A percentile compares a stretch with the other conserved stretches of the same genome.
Evolutionary conservation across 53 echinoderm and acorn worm genomes (phyloP).

Genomic region (Hippasteria phrygiana): DNA sequence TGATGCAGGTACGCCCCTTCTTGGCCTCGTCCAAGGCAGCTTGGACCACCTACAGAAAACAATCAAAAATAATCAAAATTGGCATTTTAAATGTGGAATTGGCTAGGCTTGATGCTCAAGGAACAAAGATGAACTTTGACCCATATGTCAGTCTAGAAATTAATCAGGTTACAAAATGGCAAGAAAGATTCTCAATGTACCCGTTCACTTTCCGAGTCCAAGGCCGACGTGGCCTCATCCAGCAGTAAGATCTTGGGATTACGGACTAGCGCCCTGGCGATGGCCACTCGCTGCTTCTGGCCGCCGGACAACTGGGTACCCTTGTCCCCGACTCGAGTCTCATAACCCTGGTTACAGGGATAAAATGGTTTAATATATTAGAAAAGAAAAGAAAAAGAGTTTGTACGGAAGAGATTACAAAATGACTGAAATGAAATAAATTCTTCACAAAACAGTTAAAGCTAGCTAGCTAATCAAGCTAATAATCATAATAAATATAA

Average conservation of each 20-base stretch:
- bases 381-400: background rate
- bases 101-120: no score
- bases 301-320: conserved; percentile 75
- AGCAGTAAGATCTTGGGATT: conserved; percentile 75
- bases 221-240: conserved; percentile 76
- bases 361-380: background rate
- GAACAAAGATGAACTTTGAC: background rate
- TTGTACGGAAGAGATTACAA: background rate
- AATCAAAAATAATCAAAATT: background rate
- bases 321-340: conserved; percentile 69
- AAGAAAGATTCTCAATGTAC: background rate
- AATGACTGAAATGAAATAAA: background rate
- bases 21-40: conserved; percentile 73
- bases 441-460: no score
- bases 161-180: background rate
- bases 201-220: conserved; percentile 71
- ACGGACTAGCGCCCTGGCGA: conserved; percentile 67
- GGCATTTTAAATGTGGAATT: background rate
- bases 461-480: no score
- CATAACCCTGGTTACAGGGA: conserved; percentile 71
- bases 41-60: conserved; percentile 69
- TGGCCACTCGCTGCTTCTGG: conserved; percentile 75
- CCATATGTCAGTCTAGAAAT: background rate
- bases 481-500: no score
- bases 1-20: conserved; percentile 76